A percentile compares a stretch with the other conserved stretches of the same genome.
Conservation (phyloP, 2,888 invertebrate species). For the Xestobium rufovillosum region DNA sequence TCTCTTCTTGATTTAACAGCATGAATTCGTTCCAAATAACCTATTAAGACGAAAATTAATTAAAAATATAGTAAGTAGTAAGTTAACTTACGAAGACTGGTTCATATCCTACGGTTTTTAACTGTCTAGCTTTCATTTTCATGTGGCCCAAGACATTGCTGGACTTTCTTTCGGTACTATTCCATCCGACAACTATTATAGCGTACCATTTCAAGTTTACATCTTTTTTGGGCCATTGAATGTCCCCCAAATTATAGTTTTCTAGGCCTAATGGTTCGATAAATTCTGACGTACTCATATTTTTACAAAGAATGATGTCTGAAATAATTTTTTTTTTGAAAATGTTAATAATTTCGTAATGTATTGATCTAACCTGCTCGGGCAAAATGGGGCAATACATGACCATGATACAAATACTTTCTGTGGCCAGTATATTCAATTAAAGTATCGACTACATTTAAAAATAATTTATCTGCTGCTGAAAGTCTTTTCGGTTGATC, state of each 20-base stretch:
- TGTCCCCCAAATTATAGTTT: conserved; percentile 46
- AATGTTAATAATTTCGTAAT: background rate
- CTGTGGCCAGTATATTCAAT: conserved; percentile 46
- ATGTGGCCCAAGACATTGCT: conserved; percentile 50
- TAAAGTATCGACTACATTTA: conserved; percentile 50
- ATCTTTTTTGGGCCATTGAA: conserved; percentile 30
- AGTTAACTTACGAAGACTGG: conserved; percentile 49
- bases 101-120: conserved; percentile 53
- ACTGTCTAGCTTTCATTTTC: conserved; percentile 56
- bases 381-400: conserved; percentile 62
- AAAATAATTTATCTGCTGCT: conserved; percentile 50
- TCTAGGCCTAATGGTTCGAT: conserved; percentile 45
- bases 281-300: conserved; percentile 46
- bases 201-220: conserved; percentile 46
- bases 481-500: conserved; percentile 48
- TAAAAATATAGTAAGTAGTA: too few relatives aligned
- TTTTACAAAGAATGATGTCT: conserved; percentile 40
- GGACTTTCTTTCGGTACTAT: conserved; percentile 49
- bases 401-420: conserved; percentile 46
- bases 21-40: conserved; percentile 22
- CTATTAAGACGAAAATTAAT: conserved; percentile 9
- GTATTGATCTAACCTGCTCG: conserved; percentile 46
- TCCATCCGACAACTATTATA: conserved; percentile 55
- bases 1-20: conserved; percentile 15
- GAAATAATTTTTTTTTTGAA: conserved; percentile 17